Evolutionary conservation across 2,113 vertebrate genomes (phyloP).

Genomic region (Larimichthys crocea): DNA sequence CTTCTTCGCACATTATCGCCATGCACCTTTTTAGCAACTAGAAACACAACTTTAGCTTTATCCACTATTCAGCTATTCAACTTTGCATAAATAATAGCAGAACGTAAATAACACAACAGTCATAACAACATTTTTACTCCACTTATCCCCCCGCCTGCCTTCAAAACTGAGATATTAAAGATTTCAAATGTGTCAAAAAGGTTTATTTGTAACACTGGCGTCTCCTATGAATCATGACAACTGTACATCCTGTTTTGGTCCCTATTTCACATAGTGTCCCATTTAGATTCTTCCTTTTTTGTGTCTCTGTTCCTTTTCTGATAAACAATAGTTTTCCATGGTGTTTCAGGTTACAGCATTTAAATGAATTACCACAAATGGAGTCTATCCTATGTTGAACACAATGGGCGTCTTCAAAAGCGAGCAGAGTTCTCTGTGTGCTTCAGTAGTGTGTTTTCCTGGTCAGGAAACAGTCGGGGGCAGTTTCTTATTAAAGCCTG

Average conservation of each 20-base stretch:
- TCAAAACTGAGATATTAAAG: not conserved
- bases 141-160: not conserved
- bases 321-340: not conserved
- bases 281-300: not conserved
- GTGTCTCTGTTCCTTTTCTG: not conserved
- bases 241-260: not conserved
- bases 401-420: not conserved
- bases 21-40: too few species aligned
- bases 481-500: conserved; percentile 63
- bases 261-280: not conserved
- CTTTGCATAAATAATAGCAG: too few species aligned
- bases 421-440: not conserved
- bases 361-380: not conserved
- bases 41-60: too few species aligned
- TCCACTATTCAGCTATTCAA: too few species aligned
- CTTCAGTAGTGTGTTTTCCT: conserved; percentile 36
- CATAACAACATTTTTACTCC: too few species aligned
- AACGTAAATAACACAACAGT: too few species aligned
- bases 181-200: not conserved
- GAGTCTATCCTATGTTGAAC: not conserved
- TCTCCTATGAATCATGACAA: not conserved
- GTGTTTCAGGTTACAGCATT: conserved; percentile 9
- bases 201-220: not conserved
- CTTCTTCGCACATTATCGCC: too few species aligned
- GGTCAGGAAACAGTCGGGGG: conserved; percentile 27